These are phyloP conservation scores for Alviniconcha marisindica DNA, from an alignment of 1,140 invertebrate genomes.

Conservation along the genomic window DNA sequence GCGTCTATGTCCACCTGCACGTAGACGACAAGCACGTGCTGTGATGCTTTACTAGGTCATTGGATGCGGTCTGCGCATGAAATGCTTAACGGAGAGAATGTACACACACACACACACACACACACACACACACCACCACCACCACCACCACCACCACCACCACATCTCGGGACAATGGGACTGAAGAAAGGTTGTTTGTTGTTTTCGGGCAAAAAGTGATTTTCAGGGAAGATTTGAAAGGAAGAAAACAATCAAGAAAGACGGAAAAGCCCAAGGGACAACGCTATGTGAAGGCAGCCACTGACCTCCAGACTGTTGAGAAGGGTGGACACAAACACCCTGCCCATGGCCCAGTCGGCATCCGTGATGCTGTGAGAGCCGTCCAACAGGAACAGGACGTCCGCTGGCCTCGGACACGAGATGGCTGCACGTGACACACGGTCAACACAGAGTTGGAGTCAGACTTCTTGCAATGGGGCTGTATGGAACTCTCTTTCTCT, in stretches of 20 bases:
- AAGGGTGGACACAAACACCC: slow-evolving; percentile 46
- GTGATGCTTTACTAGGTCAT: too few relatives aligned
- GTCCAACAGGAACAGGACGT: slow-evolving; percentile 63
- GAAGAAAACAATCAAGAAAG: neutral
- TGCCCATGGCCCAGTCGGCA: slow-evolving; percentile 49
- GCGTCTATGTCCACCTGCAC: slow-evolving; percentile 34
- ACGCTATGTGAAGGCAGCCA: neutral
- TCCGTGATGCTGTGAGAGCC: slow-evolving; percentile 60
- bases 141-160: neutral
- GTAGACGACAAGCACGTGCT: too few relatives aligned
- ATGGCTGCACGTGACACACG: slow-evolving; percentile 42
- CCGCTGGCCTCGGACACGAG: slow-evolving; percentile 57
- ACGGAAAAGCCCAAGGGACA: too few relatives aligned
- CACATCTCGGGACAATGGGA: neutral
- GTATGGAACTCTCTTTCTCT: too few relatives aligned
- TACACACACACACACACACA: slow-evolving; percentile 14
- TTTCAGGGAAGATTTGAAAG: neutral
- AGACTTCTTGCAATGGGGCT: too few relatives aligned
- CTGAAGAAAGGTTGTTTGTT: too few relatives aligned
- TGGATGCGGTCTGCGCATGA: too few relatives aligned
- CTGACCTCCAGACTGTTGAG: slow-evolving; percentile 57
- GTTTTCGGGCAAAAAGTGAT: neutral
- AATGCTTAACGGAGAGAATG: too few relatives aligned
- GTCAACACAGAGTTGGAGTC: too few relatives aligned
- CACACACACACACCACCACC: neutral